Percentiles rank a stretch among this genome's conserved stretches.
These are phyloP conservation scores for Aplysina aerophoba DNA, from an alignment of 37 sponge, comb jelly and placozoan species.

Conservation along the genomic window DNA sequence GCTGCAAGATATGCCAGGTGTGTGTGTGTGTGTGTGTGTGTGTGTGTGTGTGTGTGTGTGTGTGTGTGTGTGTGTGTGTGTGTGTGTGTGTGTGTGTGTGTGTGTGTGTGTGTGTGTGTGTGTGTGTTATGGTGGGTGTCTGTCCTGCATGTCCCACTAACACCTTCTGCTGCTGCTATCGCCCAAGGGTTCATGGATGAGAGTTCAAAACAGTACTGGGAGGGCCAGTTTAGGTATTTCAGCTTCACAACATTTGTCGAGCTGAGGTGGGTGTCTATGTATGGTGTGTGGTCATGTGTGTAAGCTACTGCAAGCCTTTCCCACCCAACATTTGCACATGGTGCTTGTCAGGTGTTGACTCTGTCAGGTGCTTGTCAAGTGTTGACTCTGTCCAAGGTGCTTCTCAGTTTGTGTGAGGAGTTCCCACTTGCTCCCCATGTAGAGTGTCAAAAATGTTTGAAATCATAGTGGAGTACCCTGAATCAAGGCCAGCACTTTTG, in stretches of 20 bases:
- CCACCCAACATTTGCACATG: not conserved
- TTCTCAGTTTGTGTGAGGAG: not conserved
- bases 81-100: not conserved
- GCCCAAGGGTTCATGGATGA: constrained; percentile 12
- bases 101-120: not conserved
- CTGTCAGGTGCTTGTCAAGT: too few species aligned
- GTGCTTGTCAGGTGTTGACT: too few species aligned
- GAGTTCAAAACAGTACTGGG: constrained; percentile 37
- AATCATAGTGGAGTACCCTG: constrained; percentile 92
- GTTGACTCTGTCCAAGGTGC: too few species aligned
- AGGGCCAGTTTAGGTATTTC: constrained; percentile 44
- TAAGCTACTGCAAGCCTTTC: not conserved
- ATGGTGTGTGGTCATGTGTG: not conserved
- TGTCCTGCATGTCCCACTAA: not conserved
- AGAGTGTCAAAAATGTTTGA: constrained; percentile 90
- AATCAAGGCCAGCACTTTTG: constrained; percentile 75
- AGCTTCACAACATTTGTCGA: constrained; percentile 60
- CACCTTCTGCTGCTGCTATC: not conserved
- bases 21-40: not conserved
- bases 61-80: not conserved
- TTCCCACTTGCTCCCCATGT: not conserved
- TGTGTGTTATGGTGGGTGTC: not conserved
- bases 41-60: not conserved
- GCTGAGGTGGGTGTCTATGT: constrained; percentile 44
- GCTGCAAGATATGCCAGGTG: constrained; percentile 47